Percentiles rank a stretch among this genome's conserved stretches.
Conservation (phyloP, 35 echinoderm and acorn worm species). For the Amphiura filiformis region DNA sequence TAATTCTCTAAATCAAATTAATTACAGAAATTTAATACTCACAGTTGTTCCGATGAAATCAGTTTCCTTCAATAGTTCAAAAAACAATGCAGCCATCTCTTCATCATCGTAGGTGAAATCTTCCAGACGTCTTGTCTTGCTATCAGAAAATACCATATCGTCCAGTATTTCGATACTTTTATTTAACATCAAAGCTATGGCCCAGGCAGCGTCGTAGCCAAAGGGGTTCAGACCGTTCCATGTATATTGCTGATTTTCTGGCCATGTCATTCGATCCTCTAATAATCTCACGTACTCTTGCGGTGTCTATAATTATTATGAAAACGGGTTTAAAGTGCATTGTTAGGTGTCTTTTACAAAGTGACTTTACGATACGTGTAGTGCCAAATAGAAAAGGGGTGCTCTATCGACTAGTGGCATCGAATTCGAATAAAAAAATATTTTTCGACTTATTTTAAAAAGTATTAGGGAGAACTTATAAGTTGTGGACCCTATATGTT, state of each 20-base stretch:
- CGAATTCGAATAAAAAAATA: background rate
- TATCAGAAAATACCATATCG: too few species aligned
- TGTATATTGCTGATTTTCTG: conserved; percentile 32
- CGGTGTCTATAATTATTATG: conserved; percentile 8
- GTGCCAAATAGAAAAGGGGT: background rate
- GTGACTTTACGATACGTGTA: background rate
- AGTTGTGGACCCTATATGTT: too few species aligned
- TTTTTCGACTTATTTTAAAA: background rate
- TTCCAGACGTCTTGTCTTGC: too few species aligned
- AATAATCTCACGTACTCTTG: background rate
- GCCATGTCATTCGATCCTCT: background rate
- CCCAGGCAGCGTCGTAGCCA: conserved; percentile 79
- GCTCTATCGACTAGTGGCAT: background rate
- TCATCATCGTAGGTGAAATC: too few species aligned
- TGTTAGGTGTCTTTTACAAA: background rate
- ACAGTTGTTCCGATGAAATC: too few species aligned
- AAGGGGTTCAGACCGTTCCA: conserved; percentile 46
- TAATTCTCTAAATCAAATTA: too few species aligned
- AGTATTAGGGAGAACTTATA: too few species aligned
- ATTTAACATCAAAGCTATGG: conserved; percentile 65
- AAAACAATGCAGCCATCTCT: too few species aligned
- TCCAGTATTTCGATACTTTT: conserved; percentile 31
- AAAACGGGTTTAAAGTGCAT: background rate
- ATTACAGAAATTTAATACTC: too few species aligned
- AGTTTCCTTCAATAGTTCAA: too few species aligned